Percentiles rank a stretch among this genome's conserved stretches.
phyloP scores from a whole-genome alignment of 2,888 invertebrate species.

The Belgica antarctica region DNA sequence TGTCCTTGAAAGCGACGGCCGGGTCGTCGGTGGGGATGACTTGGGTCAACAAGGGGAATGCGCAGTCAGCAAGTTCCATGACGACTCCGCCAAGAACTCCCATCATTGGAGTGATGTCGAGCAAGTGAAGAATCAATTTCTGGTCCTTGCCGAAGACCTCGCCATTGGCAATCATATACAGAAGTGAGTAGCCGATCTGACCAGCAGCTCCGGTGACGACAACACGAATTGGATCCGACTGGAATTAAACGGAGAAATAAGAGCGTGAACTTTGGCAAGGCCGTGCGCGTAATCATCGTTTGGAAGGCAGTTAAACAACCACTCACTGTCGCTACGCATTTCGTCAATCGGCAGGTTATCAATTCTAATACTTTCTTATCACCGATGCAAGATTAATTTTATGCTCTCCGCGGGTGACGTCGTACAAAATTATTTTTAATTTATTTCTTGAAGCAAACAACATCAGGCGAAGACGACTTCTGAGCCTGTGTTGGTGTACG shows the following conservation, averaged over 20 bases:
- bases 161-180: slow-evolving; percentile 93
- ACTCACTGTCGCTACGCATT: too few relatives aligned
- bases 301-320: not conserved
- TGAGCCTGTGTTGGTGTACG: not conserved
- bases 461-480: not conserved
- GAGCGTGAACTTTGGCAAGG: not conserved
- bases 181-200: slow-evolving; percentile 95
- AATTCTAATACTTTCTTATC: not conserved
- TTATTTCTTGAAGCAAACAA: not conserved
- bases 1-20: slow-evolving; percentile 89
- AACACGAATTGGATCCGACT: slow-evolving; percentile 84
- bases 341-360: not conserved
- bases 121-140: slow-evolving; percentile 79
- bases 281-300: not conserved
- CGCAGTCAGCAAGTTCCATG: slow-evolving; percentile 96
- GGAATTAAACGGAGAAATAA: slow-evolving; percentile 50
- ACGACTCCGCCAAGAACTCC: slow-evolving; percentile 96
- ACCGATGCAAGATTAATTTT: not conserved
- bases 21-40: slow-evolving; percentile 87
- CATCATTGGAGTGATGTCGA: slow-evolving; percentile 96
- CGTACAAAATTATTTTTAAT: not conserved
- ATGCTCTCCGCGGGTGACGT: not conserved
- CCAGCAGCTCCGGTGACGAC: slow-evolving; percentile 98
- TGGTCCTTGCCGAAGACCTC: slow-evolving; percentile 90
- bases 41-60: slow-evolving; percentile 80